Percentiles rank a stretch among this genome's conserved stretches.
Evolutionary conservation across 2,888 invertebrate genomes (phyloP).

Genomic region (Watsonalla cultraria): DNA sequence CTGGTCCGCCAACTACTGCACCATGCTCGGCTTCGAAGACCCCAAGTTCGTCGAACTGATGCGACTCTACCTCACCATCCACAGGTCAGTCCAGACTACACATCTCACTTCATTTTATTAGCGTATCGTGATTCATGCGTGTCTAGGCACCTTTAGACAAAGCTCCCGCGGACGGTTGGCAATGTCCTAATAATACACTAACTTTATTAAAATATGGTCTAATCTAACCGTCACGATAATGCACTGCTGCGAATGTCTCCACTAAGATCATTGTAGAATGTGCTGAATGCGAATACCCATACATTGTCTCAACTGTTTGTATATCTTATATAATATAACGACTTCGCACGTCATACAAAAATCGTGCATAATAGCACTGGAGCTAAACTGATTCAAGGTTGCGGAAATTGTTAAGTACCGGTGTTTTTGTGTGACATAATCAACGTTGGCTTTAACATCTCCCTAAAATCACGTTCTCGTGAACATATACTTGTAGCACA

Average conservation of each 20-base stretch:
- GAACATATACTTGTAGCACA: no score
- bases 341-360: not conserved
- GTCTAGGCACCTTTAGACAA: not conserved
- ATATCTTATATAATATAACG: not conserved
- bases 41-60: slow-evolving; percentile 92
- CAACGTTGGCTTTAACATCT: no score
- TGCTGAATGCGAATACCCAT: not conserved
- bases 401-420: not conserved
- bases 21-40: slow-evolving; percentile 94
- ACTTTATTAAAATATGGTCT: not conserved
- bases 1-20: slow-evolving; percentile 95
- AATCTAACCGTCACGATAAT: not conserved
- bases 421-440: not conserved
- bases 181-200: not conserved
- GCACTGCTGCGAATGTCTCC: not conserved
- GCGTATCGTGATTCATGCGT: not conserved
- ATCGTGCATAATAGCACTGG: not conserved
- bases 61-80: slow-evolving; percentile 95
- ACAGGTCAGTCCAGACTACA: slow-evolving; percentile 71
- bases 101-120: not conserved
- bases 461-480: no score
- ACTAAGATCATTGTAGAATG: not conserved
- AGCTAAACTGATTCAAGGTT: not conserved
- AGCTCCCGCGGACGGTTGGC: not conserved
- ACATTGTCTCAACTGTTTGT: no score